Evolutionary conservation across 2,888 invertebrate species (phyloP), one percentile per base, ranked within the genome.

Genomic region (Caenorhabditis afra): DNA sequence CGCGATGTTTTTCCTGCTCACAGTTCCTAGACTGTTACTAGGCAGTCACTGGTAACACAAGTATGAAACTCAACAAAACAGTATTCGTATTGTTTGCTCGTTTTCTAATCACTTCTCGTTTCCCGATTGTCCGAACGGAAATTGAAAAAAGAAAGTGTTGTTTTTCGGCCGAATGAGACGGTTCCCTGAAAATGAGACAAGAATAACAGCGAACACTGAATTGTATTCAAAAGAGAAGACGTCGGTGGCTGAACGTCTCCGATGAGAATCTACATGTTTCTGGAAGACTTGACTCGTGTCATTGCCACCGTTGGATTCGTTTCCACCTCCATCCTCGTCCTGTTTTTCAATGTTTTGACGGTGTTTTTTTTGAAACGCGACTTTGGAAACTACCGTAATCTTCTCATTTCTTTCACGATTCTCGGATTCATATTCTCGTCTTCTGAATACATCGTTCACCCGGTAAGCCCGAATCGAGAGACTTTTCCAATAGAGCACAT

Each of bases 381-480:
- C 20, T 68, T 68, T n/a, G 68, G 68, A 20, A 59, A 59, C 0
- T 68, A 68, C 52, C 50, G 68, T 2, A 68, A 61, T 35, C 18
- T 68, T 0, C 37, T 68, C 35, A 68, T 68, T 7, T 41, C 59
- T 0, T 68, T 61, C 18, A 59, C 68, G 5, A 16, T 68, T 22
- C 37, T 68, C 7, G 68, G 68, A 10, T 68, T 68, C n/a, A 35
- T 47, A 8, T 68, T 68, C 45, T 59, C 59, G 11, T 59, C 59
- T 8, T 61, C 59, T n/a, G 68, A 68, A 10, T 68, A 68, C 35
- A 37, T 68, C 10, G 59, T 68, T 35, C 68, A 68, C 53, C 68
- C 68, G 52, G 67, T 67, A 18, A 58, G 49, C 20, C n/a, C 0
- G 3, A n/a, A n/a, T n/a, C n/a, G n/a, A n/a, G n/a, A n/a, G n/a